Evolutionary conservation across 2,113 vertebrate species (phyloP).

Genomic region (Ammodytes dubius): DNA sequence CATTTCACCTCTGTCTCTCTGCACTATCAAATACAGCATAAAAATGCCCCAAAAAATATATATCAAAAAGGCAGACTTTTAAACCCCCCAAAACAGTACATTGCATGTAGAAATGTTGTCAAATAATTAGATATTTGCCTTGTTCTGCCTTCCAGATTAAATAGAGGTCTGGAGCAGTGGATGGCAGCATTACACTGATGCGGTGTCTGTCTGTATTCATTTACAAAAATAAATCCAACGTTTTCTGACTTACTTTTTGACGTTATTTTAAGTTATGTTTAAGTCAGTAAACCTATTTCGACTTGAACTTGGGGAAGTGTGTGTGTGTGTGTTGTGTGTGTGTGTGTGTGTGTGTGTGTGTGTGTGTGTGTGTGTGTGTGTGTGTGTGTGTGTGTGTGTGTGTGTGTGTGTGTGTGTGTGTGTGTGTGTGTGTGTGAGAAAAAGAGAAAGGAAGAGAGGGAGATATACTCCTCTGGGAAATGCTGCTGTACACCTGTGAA

Average conservation of each 20-base stretch:
- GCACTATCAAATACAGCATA: too few species aligned
- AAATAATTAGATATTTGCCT: neutral
- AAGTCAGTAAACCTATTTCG: slow-evolving; percentile 13
- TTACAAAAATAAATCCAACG: neutral
- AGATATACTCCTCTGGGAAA: slow-evolving; percentile 23
- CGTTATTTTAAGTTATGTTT: neutral
- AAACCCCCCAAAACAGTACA: too few species aligned
- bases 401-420: neutral
- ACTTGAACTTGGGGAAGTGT: slow-evolving; percentile 6
- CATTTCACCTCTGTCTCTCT: too few species aligned
- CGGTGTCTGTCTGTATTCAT: slow-evolving; percentile 1
- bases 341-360: neutral
- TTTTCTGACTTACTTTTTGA: neutral
- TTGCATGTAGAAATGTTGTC: neutral
- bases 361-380: neutral
- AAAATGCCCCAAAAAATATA: too few species aligned
- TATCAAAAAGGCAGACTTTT: too few species aligned
- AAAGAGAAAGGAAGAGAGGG: neutral
- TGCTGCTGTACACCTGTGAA: slow-evolving; percentile 53
- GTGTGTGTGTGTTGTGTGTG: slow-evolving; percentile 5
- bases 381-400: neutral
- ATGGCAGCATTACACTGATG: slow-evolving; percentile 8
- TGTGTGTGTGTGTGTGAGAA: neutral
- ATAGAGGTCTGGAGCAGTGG: slow-evolving; percentile 3
- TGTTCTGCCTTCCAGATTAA: neutral